Conservation (phyloP, 2,797 vertebrate species). For the Eidolon dupreanum region DNA sequence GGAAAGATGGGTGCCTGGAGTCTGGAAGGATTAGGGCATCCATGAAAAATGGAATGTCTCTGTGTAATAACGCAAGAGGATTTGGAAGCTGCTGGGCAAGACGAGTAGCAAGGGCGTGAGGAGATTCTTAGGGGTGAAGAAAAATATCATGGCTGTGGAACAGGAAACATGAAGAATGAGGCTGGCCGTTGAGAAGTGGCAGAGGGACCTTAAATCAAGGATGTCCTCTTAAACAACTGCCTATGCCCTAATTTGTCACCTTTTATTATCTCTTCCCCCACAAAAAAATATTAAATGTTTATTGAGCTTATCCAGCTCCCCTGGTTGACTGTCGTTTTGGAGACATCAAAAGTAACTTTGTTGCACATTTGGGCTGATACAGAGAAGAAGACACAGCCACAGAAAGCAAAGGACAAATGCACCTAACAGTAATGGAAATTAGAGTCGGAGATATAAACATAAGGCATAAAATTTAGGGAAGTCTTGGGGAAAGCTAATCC, state of each 20-base stretch:
- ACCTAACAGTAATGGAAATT: not conserved
- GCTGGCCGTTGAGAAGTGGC: not conserved
- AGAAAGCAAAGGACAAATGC: not conserved
- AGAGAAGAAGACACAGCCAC: not conserved
- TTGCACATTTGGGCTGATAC: not conserved
- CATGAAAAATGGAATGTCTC: not conserved
- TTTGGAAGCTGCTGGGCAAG: not conserved
- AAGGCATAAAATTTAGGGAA: slow-evolving; percentile 31
- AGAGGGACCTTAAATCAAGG: not conserved
- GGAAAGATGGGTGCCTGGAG: not conserved
- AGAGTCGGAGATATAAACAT: not conserved
- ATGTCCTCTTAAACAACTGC: not conserved
- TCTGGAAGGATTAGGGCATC: not conserved
- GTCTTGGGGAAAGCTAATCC: not conserved
- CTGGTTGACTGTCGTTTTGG: not conserved
- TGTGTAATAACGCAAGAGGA: not conserved
- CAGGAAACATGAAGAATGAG: not conserved
- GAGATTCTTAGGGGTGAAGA: not conserved
- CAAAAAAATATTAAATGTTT: not conserved
- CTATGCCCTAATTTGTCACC: not conserved
- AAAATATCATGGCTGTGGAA: not conserved
- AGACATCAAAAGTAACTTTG: not conserved
- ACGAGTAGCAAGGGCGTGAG: not conserved
- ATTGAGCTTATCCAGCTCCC: not conserved
- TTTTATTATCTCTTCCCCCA: not conserved